Evolutionary conservation across 1,140 invertebrate genomes (phyloP).

Genomic region (Scaptomyza hsui): DNA sequence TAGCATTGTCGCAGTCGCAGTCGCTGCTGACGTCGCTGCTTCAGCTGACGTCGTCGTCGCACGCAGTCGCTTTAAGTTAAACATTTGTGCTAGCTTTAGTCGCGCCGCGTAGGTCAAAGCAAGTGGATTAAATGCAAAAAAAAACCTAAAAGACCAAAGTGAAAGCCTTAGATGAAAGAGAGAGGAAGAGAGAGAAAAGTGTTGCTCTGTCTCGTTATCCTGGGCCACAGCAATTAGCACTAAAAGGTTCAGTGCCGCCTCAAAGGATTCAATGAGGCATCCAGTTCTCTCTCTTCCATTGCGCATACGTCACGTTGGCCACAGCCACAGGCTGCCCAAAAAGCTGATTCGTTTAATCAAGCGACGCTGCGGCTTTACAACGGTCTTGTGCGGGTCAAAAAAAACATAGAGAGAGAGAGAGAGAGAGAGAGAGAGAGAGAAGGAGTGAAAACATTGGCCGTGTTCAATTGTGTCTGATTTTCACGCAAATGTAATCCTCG

Average conservation of each 20-base stretch:
- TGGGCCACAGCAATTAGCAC: conserved; percentile 69
- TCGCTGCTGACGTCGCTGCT: conserved; percentile 24
- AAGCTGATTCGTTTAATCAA: conserved; percentile 65
- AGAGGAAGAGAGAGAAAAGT: background rate
- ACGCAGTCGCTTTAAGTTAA: conserved; percentile 60
- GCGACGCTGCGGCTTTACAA: conserved; percentile 33
- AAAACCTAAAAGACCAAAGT: conserved; percentile 14
- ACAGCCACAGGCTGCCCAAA: conserved; percentile 7
- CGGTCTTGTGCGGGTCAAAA: conserved; percentile 32
- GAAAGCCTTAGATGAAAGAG: conserved; percentile 21
- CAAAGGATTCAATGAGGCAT: conserved; percentile 46
- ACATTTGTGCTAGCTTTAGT: conserved; percentile 66
- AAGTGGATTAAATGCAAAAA: conserved; percentile 73
- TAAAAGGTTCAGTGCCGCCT: conserved; percentile 51
- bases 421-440: background rate
- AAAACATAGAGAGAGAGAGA: too few relatives aligned
- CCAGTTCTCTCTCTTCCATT: conserved; percentile 7
- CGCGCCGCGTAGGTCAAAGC: conserved; percentile 72
- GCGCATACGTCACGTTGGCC: conserved; percentile 61
- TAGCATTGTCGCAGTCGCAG: conserved; percentile 43
- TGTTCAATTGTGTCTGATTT: conserved; percentile 74
- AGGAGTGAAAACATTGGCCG: conserved; percentile 16
- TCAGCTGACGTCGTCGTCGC: conserved; percentile 28
- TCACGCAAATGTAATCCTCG: conserved; percentile 75
- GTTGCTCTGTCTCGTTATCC: conserved; percentile 54